These are phyloP conservation scores for Drosophila tanythrix DNA, from an alignment of 2,888 invertebrate genomes.

Conservation along the genomic window DNA sequence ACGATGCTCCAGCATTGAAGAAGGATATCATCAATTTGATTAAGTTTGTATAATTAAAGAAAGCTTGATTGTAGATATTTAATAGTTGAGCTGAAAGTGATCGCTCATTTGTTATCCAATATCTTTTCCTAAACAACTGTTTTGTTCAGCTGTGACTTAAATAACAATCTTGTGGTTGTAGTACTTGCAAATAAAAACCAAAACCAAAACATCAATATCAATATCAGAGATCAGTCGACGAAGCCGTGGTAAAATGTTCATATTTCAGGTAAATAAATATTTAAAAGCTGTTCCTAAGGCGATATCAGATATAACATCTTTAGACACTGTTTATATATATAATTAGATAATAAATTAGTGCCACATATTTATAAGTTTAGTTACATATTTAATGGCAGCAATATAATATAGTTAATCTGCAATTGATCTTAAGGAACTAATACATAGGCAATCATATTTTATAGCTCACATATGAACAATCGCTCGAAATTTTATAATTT, in stretches of 20 bases:
- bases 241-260: neutral
- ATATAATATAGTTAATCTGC: no score
- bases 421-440: neutral
- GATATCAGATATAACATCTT: neutral
- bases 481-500: neutral
- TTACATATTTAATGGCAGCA: neutral
- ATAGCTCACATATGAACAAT: neutral
- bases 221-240: neutral
- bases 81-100: neutral
- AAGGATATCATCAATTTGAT: neutral
- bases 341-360: neutral
- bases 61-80: neutral
- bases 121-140: neutral
- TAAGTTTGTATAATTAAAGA: neutral
- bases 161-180: neutral
- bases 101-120: neutral
- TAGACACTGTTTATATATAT: neutral
- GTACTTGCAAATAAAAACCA: neutral
- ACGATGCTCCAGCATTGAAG: slow-evolving; percentile 6
- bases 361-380: neutral
- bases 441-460: neutral
- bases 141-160: neutral
- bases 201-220: neutral
- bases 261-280: neutral
- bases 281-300: neutral